Percentiles rank a stretch among this genome's conserved stretches.
These are phyloP conservation scores for Globicephala melas DNA, from an alignment of 2,113 vertebrate species.

Conservation along the genomic window DNA sequence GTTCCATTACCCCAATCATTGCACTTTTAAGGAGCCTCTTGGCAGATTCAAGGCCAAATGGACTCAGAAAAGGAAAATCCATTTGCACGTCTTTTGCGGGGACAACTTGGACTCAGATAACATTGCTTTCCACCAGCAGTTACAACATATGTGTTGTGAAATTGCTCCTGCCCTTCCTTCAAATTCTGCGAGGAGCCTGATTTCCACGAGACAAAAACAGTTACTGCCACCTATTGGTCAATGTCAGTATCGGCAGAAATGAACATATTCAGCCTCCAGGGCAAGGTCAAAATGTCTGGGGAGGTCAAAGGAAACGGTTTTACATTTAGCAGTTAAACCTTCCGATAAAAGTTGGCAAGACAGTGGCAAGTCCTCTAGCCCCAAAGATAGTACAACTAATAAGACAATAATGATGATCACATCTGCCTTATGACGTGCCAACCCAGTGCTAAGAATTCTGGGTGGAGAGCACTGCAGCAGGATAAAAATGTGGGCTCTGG, in stretches of 20 bases:
- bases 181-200: background rate
- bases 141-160: background rate
- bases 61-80: background rate
- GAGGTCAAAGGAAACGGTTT: background rate
- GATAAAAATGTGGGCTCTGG: background rate
- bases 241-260: slow-evolving; percentile 1
- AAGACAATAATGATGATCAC: background rate
- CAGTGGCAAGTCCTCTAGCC: background rate
- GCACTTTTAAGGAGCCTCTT: background rate
- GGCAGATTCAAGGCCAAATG: background rate
- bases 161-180: background rate
- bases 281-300: accelerated
- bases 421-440: accelerated
- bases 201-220: background rate
- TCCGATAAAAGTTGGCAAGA: background rate
- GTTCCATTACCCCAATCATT: accelerated
- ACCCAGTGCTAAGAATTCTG: accelerated
- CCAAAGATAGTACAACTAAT: too few relatives aligned
- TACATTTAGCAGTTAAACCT: background rate
- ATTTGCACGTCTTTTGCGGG: background rate
- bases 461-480: accelerated
- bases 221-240: slow-evolving; percentile 77
- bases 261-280: accelerated
- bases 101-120: background rate
- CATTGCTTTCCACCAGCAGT: background rate